Percentiles rank a stretch among this genome's conserved stretches.
Evolutionary conservation across 2,113 vertebrate species (phyloP).

Genomic region (Nicator chloris): DNA sequence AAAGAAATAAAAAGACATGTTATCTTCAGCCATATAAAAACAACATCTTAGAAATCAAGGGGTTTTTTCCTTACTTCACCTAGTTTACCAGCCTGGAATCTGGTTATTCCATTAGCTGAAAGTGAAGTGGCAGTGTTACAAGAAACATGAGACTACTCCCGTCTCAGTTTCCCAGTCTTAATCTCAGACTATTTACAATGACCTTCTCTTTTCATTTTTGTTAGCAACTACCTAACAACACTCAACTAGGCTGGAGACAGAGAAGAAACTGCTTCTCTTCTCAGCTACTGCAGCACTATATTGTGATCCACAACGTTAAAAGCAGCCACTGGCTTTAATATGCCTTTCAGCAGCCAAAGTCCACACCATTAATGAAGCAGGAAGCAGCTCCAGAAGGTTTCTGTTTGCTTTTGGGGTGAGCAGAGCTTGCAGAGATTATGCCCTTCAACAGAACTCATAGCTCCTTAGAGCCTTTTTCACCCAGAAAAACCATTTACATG

Average conservation of each 20-base stretch:
- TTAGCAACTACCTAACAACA: background rate
- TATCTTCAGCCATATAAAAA: background rate
- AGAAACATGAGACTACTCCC: background rate
- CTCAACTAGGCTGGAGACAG: background rate
- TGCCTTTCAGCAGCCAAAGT: conserved; percentile 7
- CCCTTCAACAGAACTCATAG: background rate
- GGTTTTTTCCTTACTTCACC: background rate
- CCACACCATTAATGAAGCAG: background rate
- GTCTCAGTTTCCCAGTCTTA: background rate
- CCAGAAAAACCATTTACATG: background rate
- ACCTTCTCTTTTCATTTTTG: background rate
- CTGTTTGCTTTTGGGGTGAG: conserved; percentile 20
- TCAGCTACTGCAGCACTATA: background rate
- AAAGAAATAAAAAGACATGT: background rate
- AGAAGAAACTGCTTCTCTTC: background rate
- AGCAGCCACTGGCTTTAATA: background rate
- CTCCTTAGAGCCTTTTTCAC: background rate
- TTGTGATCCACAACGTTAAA: background rate
- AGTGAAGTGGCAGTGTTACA: background rate
- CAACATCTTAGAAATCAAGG: background rate
- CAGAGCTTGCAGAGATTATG: background rate
- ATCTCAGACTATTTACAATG: background rate
- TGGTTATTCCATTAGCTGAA: background rate
- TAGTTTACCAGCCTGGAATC: background rate
- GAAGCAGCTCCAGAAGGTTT: conserved; percentile 1